Evolutionary conservation across 2,888 invertebrate species (phyloP), one percentile per base, ranked within the genome.

Genomic region (Agrotis ipsilon): DNA sequence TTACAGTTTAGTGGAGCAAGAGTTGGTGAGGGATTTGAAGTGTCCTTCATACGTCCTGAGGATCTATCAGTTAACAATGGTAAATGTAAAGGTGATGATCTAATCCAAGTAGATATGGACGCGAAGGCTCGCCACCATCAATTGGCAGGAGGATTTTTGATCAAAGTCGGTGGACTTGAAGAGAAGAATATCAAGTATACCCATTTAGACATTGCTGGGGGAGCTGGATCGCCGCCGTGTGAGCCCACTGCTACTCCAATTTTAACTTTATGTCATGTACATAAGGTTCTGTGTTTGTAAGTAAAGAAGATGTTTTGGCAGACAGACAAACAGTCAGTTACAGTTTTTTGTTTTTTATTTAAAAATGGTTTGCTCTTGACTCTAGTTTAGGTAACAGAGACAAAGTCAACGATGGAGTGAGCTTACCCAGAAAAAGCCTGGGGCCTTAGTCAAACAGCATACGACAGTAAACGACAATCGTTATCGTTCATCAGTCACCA

Each of bases 161-260:
- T 98, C 68, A 96, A 97, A 92, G 97, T 98, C 3, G 98, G 98
- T 0, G 98, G 98, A 0, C 93, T 99, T 64, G 98, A 98, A 86
- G 97, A 98, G 93, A 96, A 96, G 78, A 98, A 98, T 39, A 89
- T 98, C 59, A 98, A 98, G 83, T 99, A 98, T 91, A 97, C 98
- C 0, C 98, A 98, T 91, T 86, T 98, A 88, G 98, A 98, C 86
- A 97, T 98, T 54, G 98, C 98, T 16, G 98, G 97, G 0, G 97
- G 98, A 0, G 97, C 97, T 5, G 98, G 98, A 0, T 93, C 95
- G 13, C 96, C 97, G 19, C 98, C 98, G 0, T 92, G 96, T 0
- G 96, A 97, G 62, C 97, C 98, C 0, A 97, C 98, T 3, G 98
- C 97, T 16, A 96, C 97, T 14, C 98, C 98, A 0, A 93, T 98